Evolutionary conservation across 2,797 vertebrate genomes (phyloP), one percentile per base, ranked within the genome.

Genomic region (Glossophaga mutica): DNA sequence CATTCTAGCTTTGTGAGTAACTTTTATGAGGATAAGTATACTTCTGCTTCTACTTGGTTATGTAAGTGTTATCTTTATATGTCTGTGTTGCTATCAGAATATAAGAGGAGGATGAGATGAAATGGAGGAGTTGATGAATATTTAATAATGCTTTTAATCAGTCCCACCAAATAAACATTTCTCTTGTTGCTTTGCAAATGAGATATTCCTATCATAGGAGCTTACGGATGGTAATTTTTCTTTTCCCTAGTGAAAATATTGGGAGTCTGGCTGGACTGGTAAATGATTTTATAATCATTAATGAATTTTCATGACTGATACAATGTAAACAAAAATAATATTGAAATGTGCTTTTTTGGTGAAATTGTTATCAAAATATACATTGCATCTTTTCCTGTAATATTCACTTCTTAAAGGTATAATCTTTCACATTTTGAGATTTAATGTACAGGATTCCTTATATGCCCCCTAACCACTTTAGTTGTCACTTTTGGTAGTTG

Each of bases 91-190:
- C 26, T 95, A 92, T 83, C 18, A 71, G 92, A 97, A 52, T 93
- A 92, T 83, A 90, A 46, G 5, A 96, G 91, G 6, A 90, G n/a
- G 82, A 92, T 94, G 67, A 26, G 87, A 97, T 52, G 9, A 94
- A 96, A 96, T 85, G 39, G 95, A 21, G 8, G 32, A 3, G 0
- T 34, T 86, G 73, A 93, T 97, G 94, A 97, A 97, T 98, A 93
- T 94, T 97, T 97, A 52, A 21, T 94, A 88, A 86, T 87, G 93
- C 37, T 97, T 98, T 78, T 90, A 95, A 96, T 96, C 91, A 97
- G 8, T 48, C 89, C 34, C 77, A 77, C 34, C 70, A 98, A 97
- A 87, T 95, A 94, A 97, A 95, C 22, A 34, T 91, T 68, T 91
- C 55, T 96, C 65, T 4, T 96, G 91, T 93, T 37, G 4, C 48